These are phyloP conservation scores for Orchestes rusci DNA, from an alignment of 2,888 invertebrate species.

Conservation along the genomic window DNA sequence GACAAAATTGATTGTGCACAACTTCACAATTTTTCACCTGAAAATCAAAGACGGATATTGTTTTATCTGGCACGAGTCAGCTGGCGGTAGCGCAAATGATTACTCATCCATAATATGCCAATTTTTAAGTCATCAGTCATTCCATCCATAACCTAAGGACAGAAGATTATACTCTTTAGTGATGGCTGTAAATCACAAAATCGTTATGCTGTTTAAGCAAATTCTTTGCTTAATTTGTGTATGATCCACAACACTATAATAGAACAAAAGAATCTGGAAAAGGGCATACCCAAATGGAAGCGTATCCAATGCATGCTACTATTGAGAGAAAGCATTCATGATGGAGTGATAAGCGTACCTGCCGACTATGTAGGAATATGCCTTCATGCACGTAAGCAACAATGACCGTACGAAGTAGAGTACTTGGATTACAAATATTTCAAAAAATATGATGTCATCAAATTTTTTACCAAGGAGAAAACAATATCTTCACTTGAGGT, in stretches of 20 bases:
- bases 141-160: slow-evolving; percentile 9
- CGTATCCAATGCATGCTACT: neutral
- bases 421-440: too few relatives aligned
- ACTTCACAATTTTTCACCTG: slow-evolving; percentile 30
- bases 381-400: slow-evolving; percentile 18
- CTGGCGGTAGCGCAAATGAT: slow-evolving; percentile 17
- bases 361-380: slow-evolving; percentile 23
- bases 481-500: slow-evolving; percentile 1
- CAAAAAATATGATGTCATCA: slow-evolving; percentile 1
- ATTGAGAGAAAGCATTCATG: too few relatives aligned
- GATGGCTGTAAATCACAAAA: slow-evolving; percentile 11
- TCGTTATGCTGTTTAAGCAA: slow-evolving; percentile 6
- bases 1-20: slow-evolving; percentile 23
- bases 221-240: slow-evolving; percentile 7
- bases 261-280: too few relatives aligned
- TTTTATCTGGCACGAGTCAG: slow-evolving; percentile 29
- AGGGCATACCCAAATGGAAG: neutral
- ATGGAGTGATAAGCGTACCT: slow-evolving; percentile 20
- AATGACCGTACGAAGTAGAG: too few relatives aligned
- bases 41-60: slow-evolving; percentile 25
- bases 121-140: slow-evolving; percentile 6
- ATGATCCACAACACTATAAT: slow-evolving; percentile 7
- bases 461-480: slow-evolving; percentile 7
- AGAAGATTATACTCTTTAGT: slow-evolving; percentile 9
- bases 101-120: neutral